phyloP scores from a whole-genome alignment of 2,797 vertebrate genomes.

The Myiotriccus ornatus region DNA sequence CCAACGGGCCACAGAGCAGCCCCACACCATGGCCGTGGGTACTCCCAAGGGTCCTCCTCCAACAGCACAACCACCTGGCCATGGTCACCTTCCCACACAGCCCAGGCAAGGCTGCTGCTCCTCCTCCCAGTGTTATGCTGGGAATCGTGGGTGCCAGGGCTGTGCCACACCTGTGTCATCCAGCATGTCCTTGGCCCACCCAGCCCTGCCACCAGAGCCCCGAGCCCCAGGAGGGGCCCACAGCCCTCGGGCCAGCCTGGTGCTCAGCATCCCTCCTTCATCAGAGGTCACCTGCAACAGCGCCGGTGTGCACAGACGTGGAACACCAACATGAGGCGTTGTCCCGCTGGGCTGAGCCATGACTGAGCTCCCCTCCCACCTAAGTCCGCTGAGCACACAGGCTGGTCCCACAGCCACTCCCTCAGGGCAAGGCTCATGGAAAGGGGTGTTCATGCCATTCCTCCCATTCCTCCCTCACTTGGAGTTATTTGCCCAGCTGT shows the following conservation, averaged over 20 bases:
- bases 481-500: not conserved
- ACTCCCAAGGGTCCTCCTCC: not conserved
- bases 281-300: not conserved
- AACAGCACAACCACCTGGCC: not conserved
- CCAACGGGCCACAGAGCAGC: rapidly evolving
- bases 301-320: rapidly evolving
- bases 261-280: not conserved
- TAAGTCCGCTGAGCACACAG: not conserved
- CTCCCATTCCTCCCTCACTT: not conserved
- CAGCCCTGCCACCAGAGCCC: not conserved
- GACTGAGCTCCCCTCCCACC: not conserved
- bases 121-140: not conserved
- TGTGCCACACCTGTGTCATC: rapidly evolving
- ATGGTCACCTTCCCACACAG: rapidly evolving
- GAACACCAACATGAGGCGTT: rapidly evolving
- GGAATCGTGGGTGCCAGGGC: rapidly evolving
- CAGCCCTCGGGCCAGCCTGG: not conserved
- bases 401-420: not conserved
- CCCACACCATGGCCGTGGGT: rapidly evolving
- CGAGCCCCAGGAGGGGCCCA: not conserved
- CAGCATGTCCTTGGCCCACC: not conserved
- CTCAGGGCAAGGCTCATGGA: not conserved
- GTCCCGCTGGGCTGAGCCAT: not conserved
- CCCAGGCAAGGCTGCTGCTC: rapidly evolving
- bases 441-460: not conserved